A percentile compares a stretch with the other conserved stretches of the same genome.
Evolutionary conservation across 2,888 invertebrate species (phyloP).

Genomic region (Phyto melanocephala): DNA sequence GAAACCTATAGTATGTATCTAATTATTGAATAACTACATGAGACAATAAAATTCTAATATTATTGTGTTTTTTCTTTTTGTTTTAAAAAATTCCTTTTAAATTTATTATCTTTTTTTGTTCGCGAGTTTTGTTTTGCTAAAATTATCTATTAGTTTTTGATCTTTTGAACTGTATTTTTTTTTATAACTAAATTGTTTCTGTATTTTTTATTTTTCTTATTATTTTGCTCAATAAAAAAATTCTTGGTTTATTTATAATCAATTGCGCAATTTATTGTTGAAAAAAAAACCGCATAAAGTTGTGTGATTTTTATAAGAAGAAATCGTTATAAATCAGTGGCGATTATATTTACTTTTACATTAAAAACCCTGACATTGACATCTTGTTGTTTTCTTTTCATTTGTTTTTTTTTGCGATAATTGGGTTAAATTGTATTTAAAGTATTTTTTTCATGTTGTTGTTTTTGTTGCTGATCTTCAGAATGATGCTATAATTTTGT

Average conservation of each 20-base stretch:
- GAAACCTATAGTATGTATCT: constrained; percentile 72
- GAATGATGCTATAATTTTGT: not conserved
- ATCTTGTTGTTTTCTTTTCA: not conserved
- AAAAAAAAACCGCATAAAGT: constrained; percentile 30
- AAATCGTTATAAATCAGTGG: not conserved
- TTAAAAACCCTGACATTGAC: constrained; percentile 58
- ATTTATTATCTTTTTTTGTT: not conserved
- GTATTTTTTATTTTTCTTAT: not conserved
- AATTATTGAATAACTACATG: not conserved
- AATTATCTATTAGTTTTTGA: constrained; percentile 53
- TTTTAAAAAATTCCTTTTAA: too few species aligned
- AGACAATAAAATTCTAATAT: too few species aligned
- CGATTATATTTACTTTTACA: constrained; percentile 18
- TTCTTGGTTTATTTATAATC: constrained; percentile 43
- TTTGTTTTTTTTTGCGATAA: not conserved
- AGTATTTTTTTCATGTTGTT: not conserved
- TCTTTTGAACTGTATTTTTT: constrained; percentile 56
- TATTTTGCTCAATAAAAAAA: constrained; percentile 1
- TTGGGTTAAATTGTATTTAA: constrained; percentile 23
- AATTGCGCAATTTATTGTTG: constrained; percentile 59
- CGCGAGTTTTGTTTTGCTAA: not conserved
- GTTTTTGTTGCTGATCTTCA: not conserved
- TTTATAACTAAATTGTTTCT: not conserved
- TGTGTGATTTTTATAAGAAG: not conserved
- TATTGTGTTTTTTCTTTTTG: too few species aligned